These are phyloP conservation scores for Benthosema pterotum DNA, from an alignment of 2,797 vertebrate genomes.

Conservation along the genomic window DNA sequence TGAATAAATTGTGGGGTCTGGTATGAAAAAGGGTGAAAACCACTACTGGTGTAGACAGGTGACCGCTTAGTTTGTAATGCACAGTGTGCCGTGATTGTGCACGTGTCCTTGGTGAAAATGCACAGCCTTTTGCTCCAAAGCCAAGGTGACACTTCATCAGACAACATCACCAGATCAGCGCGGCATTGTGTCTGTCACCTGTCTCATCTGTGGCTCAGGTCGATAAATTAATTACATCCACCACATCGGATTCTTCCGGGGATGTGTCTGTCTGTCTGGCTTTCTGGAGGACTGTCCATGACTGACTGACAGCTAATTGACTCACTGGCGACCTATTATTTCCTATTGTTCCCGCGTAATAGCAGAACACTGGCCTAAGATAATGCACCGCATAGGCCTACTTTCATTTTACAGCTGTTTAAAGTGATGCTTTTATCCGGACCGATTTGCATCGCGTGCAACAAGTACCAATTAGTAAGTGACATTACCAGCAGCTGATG, in stretches of 20 bases:
- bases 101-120: slow-evolving; percentile 44
- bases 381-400: too few relatives aligned
- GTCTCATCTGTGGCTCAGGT: slow-evolving; percentile 45
- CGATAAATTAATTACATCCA: slow-evolving; percentile 73
- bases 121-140: slow-evolving; percentile 66
- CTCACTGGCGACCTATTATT: too few relatives aligned
- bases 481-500: too few relatives aligned
- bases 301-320: background rate
- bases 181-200: slow-evolving; percentile 62
- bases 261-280: slow-evolving; percentile 22
- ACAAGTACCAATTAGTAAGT: background rate
- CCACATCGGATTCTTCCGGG: slow-evolving; percentile 31
- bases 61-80: too few relatives aligned
- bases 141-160: slow-evolving; percentile 76
- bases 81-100: slow-evolving; percentile 23
- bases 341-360: too few relatives aligned
- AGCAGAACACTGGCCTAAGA: too few relatives aligned
- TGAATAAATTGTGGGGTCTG: too few relatives aligned
- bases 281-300: background rate
- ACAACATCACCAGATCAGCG: slow-evolving; percentile 65
- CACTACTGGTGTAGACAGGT: too few relatives aligned
- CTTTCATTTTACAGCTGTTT: too few relatives aligned
- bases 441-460: too few relatives aligned
- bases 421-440: too few relatives aligned
- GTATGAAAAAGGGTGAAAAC: too few relatives aligned